Evolutionary conservation across 2,113 vertebrate genomes (phyloP).

Genomic region (Poeciliopsis turrubarensis): DNA sequence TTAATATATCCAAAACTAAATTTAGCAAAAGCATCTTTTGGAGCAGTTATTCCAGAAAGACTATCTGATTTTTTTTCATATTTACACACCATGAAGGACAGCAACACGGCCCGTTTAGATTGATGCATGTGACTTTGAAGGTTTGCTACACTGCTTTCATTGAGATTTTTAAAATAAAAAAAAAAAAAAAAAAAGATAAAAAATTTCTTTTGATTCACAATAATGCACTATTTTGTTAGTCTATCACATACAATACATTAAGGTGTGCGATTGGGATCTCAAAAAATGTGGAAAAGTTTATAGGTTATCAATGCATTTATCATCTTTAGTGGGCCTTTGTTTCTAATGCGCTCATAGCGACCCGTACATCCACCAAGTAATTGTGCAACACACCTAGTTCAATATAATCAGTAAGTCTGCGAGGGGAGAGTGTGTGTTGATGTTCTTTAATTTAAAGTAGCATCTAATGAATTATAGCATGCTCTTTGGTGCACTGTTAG

Average conservation of each 20-base stretch:
- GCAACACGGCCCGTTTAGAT: not conserved
- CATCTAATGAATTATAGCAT: conserved; percentile 35
- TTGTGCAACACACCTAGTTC: not conserved
- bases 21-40: not conserved
- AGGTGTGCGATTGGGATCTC: not conserved
- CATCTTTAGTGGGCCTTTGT: no score
- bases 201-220: no score
- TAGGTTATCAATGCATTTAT: no score
- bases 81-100: not conserved
- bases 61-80: not conserved
- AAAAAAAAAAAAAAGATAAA: no score
- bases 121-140: no score
- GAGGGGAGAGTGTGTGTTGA: not conserved
- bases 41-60: not conserved
- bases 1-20: not conserved
- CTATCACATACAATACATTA: not conserved
- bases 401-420: not conserved
- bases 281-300: not conserved
- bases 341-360: no score
- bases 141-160: no score
- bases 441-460: not conserved
- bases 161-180: no score
- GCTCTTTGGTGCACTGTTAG: conserved; percentile 55
- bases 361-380: no score
- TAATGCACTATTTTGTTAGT: not conserved